Percentiles rank a stretch among this genome's conserved stretches.
Evolutionary conservation across 2,113 vertebrate species (phyloP).

Genomic region (Acrocephalus arundinaceus): DNA sequence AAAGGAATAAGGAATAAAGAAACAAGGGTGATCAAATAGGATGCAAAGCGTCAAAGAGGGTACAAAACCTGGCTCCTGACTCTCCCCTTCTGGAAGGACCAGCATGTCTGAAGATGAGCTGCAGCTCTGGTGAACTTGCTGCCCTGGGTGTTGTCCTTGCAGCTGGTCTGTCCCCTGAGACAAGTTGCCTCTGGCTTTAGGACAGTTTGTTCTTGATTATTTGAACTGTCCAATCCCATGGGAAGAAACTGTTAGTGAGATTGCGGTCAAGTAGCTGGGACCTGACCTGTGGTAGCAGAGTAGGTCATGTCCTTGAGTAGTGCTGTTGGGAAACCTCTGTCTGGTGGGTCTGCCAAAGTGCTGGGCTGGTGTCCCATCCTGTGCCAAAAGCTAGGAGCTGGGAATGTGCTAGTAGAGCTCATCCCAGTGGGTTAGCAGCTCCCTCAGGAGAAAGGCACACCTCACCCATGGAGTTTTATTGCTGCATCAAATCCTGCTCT

Average conservation of each 20-base stretch:
- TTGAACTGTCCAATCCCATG: background rate
- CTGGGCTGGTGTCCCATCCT: background rate
- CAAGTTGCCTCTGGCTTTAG: background rate
- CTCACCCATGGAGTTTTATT: background rate
- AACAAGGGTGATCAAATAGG: background rate
- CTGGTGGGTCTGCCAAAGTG: background rate
- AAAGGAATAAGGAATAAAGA: background rate
- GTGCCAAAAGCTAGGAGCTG: background rate
- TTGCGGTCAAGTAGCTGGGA: background rate
- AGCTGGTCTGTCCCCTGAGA: background rate
- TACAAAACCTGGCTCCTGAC: background rate
- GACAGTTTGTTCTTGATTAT: conserved; percentile 5
- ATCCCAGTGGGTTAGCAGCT: background rate
- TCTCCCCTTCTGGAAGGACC: background rate
- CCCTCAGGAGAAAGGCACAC: background rate
- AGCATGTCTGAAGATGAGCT: background rate
- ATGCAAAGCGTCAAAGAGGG: background rate
- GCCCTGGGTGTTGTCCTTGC: background rate
- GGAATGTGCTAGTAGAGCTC: background rate
- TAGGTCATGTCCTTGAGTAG: background rate
- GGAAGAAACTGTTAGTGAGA: conserved; percentile 16
- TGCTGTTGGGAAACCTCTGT: background rate
- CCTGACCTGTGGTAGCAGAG: background rate
- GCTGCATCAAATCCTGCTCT: background rate
- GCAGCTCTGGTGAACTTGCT: background rate